Conservation (phyloP, 2,888 invertebrate species). For the Notocelia uddmanniana region DNA sequence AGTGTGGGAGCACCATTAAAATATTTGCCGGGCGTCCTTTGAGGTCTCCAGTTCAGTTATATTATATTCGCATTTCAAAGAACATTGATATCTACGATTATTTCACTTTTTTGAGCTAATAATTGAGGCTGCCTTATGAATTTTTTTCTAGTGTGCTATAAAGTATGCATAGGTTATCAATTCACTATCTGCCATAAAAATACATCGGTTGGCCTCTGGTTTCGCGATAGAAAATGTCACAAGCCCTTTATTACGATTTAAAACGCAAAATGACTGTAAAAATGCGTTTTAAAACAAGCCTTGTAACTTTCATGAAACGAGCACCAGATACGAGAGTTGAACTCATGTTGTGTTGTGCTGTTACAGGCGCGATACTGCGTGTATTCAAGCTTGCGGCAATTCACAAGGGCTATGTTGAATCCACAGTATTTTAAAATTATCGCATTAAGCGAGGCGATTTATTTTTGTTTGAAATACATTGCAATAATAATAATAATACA, state of each 20-base stretch:
- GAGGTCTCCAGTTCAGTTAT: too few relatives aligned
- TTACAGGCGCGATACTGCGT: neutral
- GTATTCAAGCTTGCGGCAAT: neutral
- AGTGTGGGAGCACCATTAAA: too few relatives aligned
- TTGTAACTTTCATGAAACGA: constrained; percentile 1
- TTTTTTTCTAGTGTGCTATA: too few relatives aligned
- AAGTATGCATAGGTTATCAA: neutral
- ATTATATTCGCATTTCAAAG: too few relatives aligned
- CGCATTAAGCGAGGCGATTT: too few relatives aligned
- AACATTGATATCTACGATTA: too few relatives aligned
- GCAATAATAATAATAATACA: too few relatives aligned
- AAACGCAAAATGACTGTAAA: neutral
- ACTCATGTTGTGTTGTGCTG: neutral
- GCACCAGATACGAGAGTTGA: neutral
- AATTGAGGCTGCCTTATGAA: too few relatives aligned
- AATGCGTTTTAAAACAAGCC: neutral
- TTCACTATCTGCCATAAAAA: neutral
- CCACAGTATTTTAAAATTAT: neutral
- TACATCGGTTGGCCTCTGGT: neutral
- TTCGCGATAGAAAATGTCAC: neutral
- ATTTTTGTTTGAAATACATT: too few relatives aligned
- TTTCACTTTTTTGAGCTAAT: too few relatives aligned
- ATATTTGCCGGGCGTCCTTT: too few relatives aligned
- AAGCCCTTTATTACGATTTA: neutral
- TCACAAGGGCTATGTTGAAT: neutral